A percentile compares a stretch with the other conserved stretches of the same genome.
These are phyloP conservation scores for Procambarus virginalis DNA, from an alignment of 1,140 invertebrate genomes.

Conservation along the genomic window DNA sequence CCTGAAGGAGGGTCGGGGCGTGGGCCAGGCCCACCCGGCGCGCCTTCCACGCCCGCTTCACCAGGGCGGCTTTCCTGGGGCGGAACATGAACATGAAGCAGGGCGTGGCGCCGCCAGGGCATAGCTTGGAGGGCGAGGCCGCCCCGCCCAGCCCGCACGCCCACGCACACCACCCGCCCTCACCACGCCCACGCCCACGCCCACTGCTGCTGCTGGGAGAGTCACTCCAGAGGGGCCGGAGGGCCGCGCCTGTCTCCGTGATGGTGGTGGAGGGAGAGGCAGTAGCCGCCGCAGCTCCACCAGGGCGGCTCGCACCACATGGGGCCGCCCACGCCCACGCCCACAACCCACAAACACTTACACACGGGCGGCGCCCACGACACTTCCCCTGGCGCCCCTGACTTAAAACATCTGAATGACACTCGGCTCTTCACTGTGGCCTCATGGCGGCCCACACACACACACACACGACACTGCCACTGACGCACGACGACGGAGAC, in stretches of 20 bases:
- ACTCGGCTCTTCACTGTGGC: conserved; percentile 33
- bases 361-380: conserved; percentile 11
- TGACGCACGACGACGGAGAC: conserved; percentile 9
- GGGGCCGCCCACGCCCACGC: conserved; percentile 50
- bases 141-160: conserved; percentile 65
- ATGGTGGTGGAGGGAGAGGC: conserved; percentile 60
- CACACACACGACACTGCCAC: conserved; percentile 54
- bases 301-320: conserved; percentile 64
- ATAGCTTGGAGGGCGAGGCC: conserved; percentile 65
- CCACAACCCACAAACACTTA: conserved; percentile 36
- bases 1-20: neutral
- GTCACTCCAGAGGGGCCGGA: conserved; percentile 48
- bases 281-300: conserved; percentile 65
- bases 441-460: conserved; percentile 15
- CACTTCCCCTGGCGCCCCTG: neutral
- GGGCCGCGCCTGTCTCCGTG: conserved; percentile 55
- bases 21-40: conserved; percentile 31
- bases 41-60: conserved; percentile 59
- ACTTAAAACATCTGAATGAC: neutral
- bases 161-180: conserved; percentile 62
- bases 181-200: conserved; percentile 46
- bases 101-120: conserved; percentile 58
- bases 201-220: conserved; percentile 39
- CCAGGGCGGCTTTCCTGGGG: conserved; percentile 57
- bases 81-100: conserved; percentile 67